These are phyloP conservation scores for Papilio glaucus DNA, from an alignment of 1,140 invertebrate genomes.

Conservation along the genomic window DNA sequence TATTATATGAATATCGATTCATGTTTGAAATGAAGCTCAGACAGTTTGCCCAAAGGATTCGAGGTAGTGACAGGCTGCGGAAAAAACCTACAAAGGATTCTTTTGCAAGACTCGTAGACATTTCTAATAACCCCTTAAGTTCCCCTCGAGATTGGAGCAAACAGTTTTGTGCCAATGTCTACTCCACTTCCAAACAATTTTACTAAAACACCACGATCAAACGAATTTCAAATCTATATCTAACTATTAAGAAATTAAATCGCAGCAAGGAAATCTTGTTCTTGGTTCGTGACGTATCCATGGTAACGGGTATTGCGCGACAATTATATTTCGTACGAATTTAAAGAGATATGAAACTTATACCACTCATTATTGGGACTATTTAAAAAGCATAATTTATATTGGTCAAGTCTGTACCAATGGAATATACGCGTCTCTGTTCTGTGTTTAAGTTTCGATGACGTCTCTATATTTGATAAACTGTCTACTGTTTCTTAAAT, in stretches of 20 bases:
- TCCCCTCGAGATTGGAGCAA: conserved; percentile 64
- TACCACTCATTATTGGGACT: conserved; percentile 14
- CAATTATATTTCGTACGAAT: conserved; percentile 46
- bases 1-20: conserved; percentile 21
- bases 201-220: conserved; percentile 37
- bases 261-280: conserved; percentile 40
- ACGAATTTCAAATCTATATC: conserved; percentile 42
- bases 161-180: conserved; percentile 70
- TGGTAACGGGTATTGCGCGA: conserved; percentile 58
- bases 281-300: conserved; percentile 67
- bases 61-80: conserved; percentile 14
- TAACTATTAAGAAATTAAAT: conserved; percentile 33
- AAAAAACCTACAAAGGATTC: conserved; percentile 31
- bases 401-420: conserved; percentile 35
- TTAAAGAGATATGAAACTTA: conserved; percentile 42
- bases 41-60: conserved; percentile 36
- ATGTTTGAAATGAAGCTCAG: conserved; percentile 32
- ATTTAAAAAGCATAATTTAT: conserved; percentile 30
- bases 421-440: conserved; percentile 20
- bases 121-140: conserved; percentile 68
- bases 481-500: conserved; percentile 27
- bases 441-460: conserved; percentile 25
- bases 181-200: conserved; percentile 54
- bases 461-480: conserved; percentile 36
- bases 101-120: conserved; percentile 59